A percentile compares a stretch with the other conserved stretches of the same genome.
Conservation (phyloP, 2,888 invertebrate genomes). For the Tholera decimalis region DNA sequence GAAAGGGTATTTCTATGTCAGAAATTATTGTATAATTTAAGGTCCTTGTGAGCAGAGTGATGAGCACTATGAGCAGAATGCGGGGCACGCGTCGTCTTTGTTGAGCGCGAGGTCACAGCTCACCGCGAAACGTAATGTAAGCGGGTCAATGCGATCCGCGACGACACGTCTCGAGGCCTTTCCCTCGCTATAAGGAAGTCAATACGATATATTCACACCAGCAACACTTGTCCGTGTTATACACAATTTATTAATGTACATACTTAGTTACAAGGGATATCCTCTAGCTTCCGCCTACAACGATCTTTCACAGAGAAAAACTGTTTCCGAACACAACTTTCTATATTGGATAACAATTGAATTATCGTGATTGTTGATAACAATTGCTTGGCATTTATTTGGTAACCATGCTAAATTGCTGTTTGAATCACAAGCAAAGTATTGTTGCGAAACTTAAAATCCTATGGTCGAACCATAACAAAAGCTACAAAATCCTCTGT, state of each 20-base stretch:
- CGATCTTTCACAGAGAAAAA: slow-evolving; percentile 52
- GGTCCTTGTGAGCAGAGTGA: slow-evolving; percentile 64
- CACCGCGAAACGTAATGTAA: slow-evolving; percentile 70
- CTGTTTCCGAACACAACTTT: slow-evolving; percentile 52
- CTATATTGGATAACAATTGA: slow-evolving; percentile 49
- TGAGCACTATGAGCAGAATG: slow-evolving; percentile 62
- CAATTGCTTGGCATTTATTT: slow-evolving; percentile 36
- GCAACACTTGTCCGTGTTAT: slow-evolving; percentile 42
- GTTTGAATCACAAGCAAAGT: slow-evolving; percentile 13
- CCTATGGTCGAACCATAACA: slow-evolving; percentile 4
- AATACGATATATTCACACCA: slow-evolving; percentile 72
- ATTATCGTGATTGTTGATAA: slow-evolving; percentile 30
- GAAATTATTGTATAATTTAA: slow-evolving; percentile 49
- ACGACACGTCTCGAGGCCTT: slow-evolving; percentile 79
- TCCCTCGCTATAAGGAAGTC: slow-evolving; percentile 78
- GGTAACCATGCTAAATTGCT: slow-evolving; percentile 15
- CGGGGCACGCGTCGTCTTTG: slow-evolving; percentile 72
- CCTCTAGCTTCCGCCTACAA: slow-evolving; percentile 40
- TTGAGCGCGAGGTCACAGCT: slow-evolving; percentile 65
- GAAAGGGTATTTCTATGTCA: slow-evolving; percentile 49
- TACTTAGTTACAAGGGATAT: slow-evolving; percentile 25
- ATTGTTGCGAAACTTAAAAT: slow-evolving; percentile 16
- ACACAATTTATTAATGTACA: slow-evolving; percentile 54
- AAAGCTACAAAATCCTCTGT: slow-evolving; percentile 19
- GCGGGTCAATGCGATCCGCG: slow-evolving; percentile 82